Conservation (phyloP, 2,113 vertebrate genomes). For the Grammomys dolichurus region DNA sequence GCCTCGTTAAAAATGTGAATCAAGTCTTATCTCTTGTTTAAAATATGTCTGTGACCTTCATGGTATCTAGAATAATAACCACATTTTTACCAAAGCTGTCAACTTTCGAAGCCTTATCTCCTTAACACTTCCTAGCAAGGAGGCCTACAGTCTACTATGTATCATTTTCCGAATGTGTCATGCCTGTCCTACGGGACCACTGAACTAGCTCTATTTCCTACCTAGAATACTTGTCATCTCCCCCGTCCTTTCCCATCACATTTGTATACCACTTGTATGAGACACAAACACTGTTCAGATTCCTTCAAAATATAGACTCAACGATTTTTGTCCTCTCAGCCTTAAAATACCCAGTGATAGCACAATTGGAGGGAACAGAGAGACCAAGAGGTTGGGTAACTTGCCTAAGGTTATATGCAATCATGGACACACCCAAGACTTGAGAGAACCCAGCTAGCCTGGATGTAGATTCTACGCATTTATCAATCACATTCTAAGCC, state of each 20-base stretch:
- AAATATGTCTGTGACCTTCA: constrained; percentile 21
- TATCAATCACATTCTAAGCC: background rate
- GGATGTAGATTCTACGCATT: background rate
- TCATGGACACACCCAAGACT: constrained; percentile 22
- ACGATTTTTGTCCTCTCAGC: background rate
- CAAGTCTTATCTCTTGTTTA: constrained; percentile 31
- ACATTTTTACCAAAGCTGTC: constrained; percentile 47
- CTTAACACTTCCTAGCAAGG: background rate
- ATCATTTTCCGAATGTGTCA: constrained; percentile 1
- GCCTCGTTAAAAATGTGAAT: constrained; percentile 17
- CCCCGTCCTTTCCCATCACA: background rate
- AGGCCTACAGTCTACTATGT: no score
- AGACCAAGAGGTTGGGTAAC: background rate
- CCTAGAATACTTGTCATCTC: background rate
- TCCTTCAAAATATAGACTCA: constrained; percentile 15
- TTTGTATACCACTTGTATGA: background rate
- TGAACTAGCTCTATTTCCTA: background rate
- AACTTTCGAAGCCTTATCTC: background rate
- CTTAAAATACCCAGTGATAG: background rate
- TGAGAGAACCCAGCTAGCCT: background rate
- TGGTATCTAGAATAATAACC: background rate
- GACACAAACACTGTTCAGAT: background rate
- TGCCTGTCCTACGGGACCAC: background rate
- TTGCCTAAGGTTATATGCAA: background rate
- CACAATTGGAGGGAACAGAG: background rate